These are phyloP conservation scores for Catocala fraxini DNA, from an alignment of 2,888 invertebrate genomes.

Conservation along the genomic window DNA sequence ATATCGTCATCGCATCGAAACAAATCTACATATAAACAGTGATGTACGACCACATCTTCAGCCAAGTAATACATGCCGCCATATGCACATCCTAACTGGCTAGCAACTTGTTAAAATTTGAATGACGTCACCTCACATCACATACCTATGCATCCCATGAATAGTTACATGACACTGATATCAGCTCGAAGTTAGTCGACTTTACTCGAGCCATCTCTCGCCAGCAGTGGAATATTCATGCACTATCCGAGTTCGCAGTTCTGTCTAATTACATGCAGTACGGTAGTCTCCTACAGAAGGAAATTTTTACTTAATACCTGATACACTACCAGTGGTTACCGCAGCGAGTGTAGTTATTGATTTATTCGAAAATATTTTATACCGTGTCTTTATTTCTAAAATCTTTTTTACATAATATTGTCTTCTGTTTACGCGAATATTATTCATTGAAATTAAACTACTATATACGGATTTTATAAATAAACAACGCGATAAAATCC, in stretches of 20 bases:
- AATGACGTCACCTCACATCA: constrained; percentile 25
- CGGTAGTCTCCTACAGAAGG: constrained; percentile 39
- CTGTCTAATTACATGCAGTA: constrained; percentile 56
- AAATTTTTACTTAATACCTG: constrained; percentile 69
- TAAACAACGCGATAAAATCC: no score
- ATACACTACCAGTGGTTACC: constrained; percentile 26
- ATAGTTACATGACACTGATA: constrained; percentile 48
- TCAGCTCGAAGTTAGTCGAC: constrained; percentile 42
- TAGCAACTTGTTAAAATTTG: constrained; percentile 35
- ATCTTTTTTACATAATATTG: no score
- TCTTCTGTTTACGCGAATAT: no score
- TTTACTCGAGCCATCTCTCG: constrained; percentile 27
- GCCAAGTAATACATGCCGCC: no score
- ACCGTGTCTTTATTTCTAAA: no score
- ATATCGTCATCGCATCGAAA: no score
- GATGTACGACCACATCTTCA: no score
- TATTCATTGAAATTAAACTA: no score
- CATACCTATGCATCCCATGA: constrained; percentile 34
- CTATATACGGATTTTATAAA: no score
- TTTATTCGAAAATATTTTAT: no score
- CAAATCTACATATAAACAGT: no score
- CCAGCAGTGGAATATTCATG: constrained; percentile 74
- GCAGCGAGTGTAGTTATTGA: not conserved
- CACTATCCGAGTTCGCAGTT: constrained; percentile 58
- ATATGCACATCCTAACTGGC: not conserved